These are phyloP conservation scores for Aporophyla nigra DNA, from an alignment of 2,888 invertebrate species.

Conservation along the genomic window DNA sequence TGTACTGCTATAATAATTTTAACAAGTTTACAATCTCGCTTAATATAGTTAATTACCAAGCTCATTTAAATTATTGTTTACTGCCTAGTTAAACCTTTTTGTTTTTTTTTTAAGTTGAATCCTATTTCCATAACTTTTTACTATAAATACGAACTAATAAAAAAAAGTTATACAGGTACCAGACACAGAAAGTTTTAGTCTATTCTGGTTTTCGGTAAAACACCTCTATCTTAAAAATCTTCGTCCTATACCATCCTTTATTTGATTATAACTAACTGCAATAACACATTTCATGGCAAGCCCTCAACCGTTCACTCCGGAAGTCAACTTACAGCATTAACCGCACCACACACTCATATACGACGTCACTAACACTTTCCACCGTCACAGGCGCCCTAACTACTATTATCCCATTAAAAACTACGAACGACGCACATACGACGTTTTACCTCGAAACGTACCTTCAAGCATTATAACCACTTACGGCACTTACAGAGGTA, in stretches of 20 bases:
- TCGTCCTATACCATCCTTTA: neutral
- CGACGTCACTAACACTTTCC: slow-evolving; percentile 18
- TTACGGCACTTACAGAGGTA: slow-evolving; percentile 55
- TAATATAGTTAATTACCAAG: neutral
- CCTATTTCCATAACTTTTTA: neutral
- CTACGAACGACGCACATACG: slow-evolving; percentile 39
- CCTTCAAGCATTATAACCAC: slow-evolving; percentile 59
- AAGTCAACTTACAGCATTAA: slow-evolving; percentile 9
- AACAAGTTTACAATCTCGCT: neutral
- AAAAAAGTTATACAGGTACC: neutral
- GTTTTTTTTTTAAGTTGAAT: too few species aligned
- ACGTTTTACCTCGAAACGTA: slow-evolving; percentile 31
- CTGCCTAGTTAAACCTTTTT: too few species aligned
- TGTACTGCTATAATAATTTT: neutral
- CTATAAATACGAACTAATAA: too few species aligned
- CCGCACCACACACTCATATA: neutral
- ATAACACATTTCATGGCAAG: neutral
- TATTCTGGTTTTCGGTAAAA: neutral
- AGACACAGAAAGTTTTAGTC: too few species aligned
- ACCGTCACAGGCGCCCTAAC: slow-evolving; percentile 7
- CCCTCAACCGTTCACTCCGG: neutral
- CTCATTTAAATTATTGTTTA: neutral
- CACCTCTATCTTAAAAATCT: neutral
- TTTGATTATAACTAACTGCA: neutral
- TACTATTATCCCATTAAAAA: slow-evolving; percentile 49